Conservation (phyloP, 2,888 invertebrate genomes). For the Mimachlamys varia region DNA sequence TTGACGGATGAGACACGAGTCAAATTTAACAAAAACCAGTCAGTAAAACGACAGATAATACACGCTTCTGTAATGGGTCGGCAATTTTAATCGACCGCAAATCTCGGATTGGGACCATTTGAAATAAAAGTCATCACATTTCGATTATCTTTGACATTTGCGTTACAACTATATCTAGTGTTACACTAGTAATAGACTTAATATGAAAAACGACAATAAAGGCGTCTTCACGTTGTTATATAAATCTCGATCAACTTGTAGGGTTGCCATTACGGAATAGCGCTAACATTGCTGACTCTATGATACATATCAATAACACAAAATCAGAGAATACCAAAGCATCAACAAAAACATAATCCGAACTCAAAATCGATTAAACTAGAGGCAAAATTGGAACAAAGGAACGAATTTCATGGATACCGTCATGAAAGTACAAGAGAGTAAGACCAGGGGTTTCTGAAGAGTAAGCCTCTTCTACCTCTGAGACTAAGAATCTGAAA, state of each 20-base stretch:
- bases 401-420: too few species aligned
- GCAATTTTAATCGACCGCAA: neutral
- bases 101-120: neutral
- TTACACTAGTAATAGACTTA: neutral
- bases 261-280: neutral
- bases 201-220: neutral
- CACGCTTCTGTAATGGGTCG: neutral
- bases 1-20: neutral
- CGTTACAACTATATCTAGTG: neutral
- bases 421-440: too few species aligned
- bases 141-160: neutral
- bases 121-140: neutral
- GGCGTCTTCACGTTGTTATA: neutral
- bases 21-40: neutral
- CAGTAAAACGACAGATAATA: neutral
- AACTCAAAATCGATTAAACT: too few species aligned
- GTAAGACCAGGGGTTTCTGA: too few species aligned
- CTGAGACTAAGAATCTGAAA: too few species aligned
- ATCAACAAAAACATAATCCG: too few species aligned
- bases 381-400: too few species aligned
- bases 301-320: too few species aligned
- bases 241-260: neutral
- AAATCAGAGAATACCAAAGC: too few species aligned
- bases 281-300: too few species aligned
- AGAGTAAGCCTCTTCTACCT: too few species aligned